Conservation (phyloP, 2,888 invertebrate genomes). For the Charanyca ferruginea region DNA sequence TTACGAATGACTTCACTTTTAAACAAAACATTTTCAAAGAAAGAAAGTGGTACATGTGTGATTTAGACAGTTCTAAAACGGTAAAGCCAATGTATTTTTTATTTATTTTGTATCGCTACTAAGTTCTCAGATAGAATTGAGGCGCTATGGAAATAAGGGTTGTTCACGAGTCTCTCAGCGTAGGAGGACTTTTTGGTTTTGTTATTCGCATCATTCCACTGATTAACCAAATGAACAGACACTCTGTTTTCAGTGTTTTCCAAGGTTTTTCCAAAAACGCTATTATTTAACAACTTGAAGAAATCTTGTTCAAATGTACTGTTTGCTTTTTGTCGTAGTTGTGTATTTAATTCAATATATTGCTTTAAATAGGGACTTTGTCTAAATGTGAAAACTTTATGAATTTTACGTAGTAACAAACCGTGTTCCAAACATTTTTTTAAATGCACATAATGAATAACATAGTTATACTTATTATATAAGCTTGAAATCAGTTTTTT, state of each 20-base stretch:
- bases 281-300: conserved; percentile 11
- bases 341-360: conserved; percentile 13
- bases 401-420: conserved; percentile 1
- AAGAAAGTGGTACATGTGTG: conserved; percentile 5
- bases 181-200: neutral
- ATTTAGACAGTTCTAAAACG: conserved; percentile 5
- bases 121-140: conserved; percentile 5
- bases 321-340: conserved; percentile 7
- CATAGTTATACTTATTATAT: conserved; percentile 1
- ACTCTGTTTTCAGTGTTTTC: conserved; percentile 13
- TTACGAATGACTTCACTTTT: too few species aligned
- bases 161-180: conserved; percentile 3
- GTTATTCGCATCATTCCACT: neutral
- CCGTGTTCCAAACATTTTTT: neutral
- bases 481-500: conserved; percentile 7
- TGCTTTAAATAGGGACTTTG: conserved; percentile 6
- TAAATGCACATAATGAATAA: conserved; percentile 5
- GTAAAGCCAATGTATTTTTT: neutral
- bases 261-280: conserved; percentile 1
- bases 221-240: conserved; percentile 14
- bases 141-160: conserved; percentile 8
- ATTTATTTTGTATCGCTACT: conserved; percentile 13
- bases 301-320: conserved; percentile 9
- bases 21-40: too few species aligned
- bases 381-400: conserved; percentile 3